Evolutionary conservation across 2,888 invertebrate species (phyloP).

Genomic region (Ptilodon capucinus): DNA sequence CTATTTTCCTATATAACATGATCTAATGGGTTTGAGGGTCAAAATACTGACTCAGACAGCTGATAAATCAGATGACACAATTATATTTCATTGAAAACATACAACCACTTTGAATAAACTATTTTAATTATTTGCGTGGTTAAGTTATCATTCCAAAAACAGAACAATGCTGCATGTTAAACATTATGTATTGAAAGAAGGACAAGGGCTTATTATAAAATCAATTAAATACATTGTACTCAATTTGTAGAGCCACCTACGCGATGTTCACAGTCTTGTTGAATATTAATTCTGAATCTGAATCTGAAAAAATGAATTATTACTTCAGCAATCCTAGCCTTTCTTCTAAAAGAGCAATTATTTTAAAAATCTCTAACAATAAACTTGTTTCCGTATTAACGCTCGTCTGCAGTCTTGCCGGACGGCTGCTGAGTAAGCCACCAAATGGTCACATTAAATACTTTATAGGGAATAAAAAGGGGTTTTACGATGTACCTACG

Average conservation of each 20-base stretch:
- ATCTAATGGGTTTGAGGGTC: too few species aligned
- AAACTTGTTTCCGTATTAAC: background rate
- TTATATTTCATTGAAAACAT: too few species aligned
- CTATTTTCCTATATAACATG: too few species aligned
- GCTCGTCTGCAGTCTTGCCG: background rate
- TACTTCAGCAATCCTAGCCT: too few species aligned
- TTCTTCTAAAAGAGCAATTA: background rate
- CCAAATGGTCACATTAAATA: background rate
- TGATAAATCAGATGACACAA: too few species aligned
- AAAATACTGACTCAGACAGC: too few species aligned
- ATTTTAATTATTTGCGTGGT: constrained; percentile 1
- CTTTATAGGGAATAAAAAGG: background rate
- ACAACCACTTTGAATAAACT: too few species aligned
- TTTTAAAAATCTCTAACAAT: background rate
- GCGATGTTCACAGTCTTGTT: background rate
- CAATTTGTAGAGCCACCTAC: background rate
- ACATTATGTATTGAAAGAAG: constrained; percentile 20
- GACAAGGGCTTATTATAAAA: constrained; percentile 40
- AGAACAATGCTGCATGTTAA: constrained; percentile 26
- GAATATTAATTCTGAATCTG: too few species aligned
- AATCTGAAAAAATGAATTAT: too few species aligned
- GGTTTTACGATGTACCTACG: background rate
- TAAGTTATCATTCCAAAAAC: constrained; percentile 18
- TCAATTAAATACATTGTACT: constrained; percentile 34
- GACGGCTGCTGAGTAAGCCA: background rate